Percentiles rank a stretch among this genome's conserved stretches.
Evolutionary conservation across 2,113 vertebrate genomes (phyloP).

Genomic region (Oreochromis aureus): DNA sequence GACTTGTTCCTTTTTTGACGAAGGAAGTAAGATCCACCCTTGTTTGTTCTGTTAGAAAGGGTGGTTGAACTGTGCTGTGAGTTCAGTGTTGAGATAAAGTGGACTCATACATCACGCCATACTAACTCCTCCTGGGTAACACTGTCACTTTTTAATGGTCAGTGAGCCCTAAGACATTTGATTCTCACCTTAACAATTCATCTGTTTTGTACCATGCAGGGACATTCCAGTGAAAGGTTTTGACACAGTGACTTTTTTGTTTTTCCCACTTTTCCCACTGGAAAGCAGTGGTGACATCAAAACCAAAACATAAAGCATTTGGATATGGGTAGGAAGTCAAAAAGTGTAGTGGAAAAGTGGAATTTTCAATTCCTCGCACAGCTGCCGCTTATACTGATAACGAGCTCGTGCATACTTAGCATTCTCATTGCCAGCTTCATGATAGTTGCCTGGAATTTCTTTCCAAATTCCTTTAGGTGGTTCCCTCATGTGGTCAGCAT

Average conservation of each 20-base stretch:
- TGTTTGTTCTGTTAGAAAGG: slow-evolving; percentile 25
- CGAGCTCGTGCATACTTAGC: neutral
- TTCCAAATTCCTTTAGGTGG: neutral
- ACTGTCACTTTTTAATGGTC: neutral
- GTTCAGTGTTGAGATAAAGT: slow-evolving; percentile 5
- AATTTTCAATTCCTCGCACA: neutral
- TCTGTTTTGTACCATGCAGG: neutral
- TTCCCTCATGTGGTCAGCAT: neutral
- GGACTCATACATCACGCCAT: neutral
- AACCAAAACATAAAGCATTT: neutral
- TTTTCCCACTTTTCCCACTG: neutral
- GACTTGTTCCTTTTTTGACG: neutral
- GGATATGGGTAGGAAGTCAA: neutral
- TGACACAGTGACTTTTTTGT: neutral
- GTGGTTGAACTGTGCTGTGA: slow-evolving; percentile 21
- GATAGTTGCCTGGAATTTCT: neutral
- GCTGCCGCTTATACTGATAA: neutral
- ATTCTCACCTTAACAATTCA: neutral
- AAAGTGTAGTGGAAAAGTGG: neutral
- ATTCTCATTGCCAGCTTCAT: neutral
- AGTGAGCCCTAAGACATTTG: neutral
- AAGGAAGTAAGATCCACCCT: neutral
- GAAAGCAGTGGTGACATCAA: neutral
- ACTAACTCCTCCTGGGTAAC: neutral
- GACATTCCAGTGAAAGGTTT: neutral